Conservation (phyloP, 2,797 vertebrate species). For the Heteromormyrus szaboi region DNA sequence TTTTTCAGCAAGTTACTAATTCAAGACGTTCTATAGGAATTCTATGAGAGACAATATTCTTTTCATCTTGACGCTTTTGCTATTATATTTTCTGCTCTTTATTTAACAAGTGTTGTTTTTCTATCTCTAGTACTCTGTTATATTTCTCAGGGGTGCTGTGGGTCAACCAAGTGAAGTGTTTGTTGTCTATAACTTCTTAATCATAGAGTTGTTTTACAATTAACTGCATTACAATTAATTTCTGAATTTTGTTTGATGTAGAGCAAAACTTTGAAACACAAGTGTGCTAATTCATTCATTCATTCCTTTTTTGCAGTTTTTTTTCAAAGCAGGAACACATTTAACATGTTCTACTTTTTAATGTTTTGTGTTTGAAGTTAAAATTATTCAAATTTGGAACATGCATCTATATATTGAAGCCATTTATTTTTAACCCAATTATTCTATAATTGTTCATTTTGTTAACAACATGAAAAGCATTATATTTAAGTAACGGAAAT, state of each 20-base stretch:
- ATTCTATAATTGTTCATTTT: conserved; percentile 70
- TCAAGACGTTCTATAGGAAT: background rate
- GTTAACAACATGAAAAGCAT: conserved; percentile 64
- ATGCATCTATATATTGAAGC: conserved; percentile 56
- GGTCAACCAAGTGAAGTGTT: conserved; percentile 56
- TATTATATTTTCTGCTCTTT: conserved; percentile 16
- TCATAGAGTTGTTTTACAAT: conserved; percentile 70
- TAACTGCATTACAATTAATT: conserved; percentile 63
- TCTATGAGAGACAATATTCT: background rate
- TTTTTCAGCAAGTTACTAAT: background rate
- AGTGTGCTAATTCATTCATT: conserved; percentile 44
- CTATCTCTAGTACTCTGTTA: conserved; percentile 17
- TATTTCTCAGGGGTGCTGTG: conserved; percentile 50
- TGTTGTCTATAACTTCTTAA: conserved; percentile 67
- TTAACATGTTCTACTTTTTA: conserved; percentile 62
- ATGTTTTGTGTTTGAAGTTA: conserved; percentile 60
- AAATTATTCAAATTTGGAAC: conserved; percentile 72
- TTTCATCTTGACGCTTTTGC: background rate
- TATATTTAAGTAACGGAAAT: conserved; percentile 64
- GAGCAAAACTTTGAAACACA: conserved; percentile 64
- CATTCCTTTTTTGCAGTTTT: conserved; percentile 58
- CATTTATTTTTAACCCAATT: conserved; percentile 73
- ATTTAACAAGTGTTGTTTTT: conserved; percentile 10
- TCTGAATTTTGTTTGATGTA: conserved; percentile 65
- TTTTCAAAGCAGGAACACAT: conserved; percentile 48